Conservation (phyloP, 2,113 vertebrate genomes). For the Laterallus jamaicensis region DNA sequence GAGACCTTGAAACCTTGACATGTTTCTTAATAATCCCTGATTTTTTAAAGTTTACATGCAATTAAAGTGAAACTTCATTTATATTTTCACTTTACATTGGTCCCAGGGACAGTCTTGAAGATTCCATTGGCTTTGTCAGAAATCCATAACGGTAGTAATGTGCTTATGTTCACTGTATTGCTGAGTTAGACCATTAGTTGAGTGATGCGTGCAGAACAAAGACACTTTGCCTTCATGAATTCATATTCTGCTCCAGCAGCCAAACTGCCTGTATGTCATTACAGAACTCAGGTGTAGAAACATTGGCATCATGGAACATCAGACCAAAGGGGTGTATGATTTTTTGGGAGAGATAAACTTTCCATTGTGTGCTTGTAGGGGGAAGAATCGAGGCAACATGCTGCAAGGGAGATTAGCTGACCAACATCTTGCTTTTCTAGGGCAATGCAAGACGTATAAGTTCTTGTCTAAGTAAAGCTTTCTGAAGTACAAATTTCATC, state of each 20-base stretch:
- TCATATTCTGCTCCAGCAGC: background rate
- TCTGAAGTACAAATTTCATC: background rate
- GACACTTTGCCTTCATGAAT: background rate
- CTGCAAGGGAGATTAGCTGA: background rate
- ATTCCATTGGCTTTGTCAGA: background rate
- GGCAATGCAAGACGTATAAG: background rate
- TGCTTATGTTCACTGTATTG: fast-evolving
- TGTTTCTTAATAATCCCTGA: background rate
- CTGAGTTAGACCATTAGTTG: background rate
- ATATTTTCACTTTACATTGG: background rate
- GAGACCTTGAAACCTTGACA: background rate
- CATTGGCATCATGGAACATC: background rate
- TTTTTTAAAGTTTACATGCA: background rate
- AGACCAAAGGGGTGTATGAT: background rate
- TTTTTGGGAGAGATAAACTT: background rate
- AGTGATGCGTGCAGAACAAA: background rate
- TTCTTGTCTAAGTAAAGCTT: background rate
- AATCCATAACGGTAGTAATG: background rate
- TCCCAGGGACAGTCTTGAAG: background rate
- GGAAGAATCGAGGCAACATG: background rate
- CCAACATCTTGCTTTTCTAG: background rate
- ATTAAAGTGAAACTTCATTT: background rate
- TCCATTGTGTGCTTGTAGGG: background rate
- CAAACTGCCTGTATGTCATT: background rate
- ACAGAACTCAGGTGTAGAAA: background rate